A percentile compares a stretch with the other conserved stretches of the same genome.
Conservation (phyloP, 2,113 vertebrate genomes). For the Lota lota region DNA sequence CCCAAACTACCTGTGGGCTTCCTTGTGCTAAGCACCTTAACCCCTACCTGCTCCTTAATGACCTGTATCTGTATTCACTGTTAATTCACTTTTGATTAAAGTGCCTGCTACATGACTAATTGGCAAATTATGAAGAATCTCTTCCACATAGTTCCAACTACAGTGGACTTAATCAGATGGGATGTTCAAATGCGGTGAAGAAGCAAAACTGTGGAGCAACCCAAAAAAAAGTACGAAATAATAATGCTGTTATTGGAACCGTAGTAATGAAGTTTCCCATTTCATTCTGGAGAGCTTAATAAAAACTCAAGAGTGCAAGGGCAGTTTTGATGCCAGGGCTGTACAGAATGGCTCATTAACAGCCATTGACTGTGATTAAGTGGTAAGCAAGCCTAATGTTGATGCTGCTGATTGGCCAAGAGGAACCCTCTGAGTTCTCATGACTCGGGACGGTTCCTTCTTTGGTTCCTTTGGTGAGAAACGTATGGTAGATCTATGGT, state of each 20-base stretch:
- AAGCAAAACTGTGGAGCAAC: background rate
- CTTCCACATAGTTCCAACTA: too few species aligned
- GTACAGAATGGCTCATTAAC: conserved; percentile 28
- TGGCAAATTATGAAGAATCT: too few species aligned
- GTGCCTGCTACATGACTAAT: too few species aligned
- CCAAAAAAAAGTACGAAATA: background rate
- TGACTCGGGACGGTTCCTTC: conserved; percentile 9
- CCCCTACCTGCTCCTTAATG: too few species aligned
- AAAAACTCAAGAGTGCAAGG: background rate
- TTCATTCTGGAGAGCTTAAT: background rate
- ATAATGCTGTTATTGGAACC: background rate
- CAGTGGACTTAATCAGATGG: background rate
- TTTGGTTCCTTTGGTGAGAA: conserved; percentile 30
- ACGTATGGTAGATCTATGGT: conserved; percentile 39
- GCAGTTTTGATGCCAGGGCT: background rate
- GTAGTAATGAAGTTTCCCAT: background rate
- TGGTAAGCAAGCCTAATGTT: conserved; percentile 31
- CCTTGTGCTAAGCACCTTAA: too few species aligned
- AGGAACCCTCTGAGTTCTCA: conserved; percentile 20
- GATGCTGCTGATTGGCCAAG: conserved; percentile 25
- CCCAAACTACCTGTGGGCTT: too few species aligned
- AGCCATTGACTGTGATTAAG: conserved; percentile 25
- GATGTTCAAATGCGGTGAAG: background rate
- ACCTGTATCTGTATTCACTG: too few species aligned
- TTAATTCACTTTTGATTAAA: too few species aligned